phyloP scores from a whole-genome alignment of 2,888 invertebrate genomes.

The Apodemia zela region DNA sequence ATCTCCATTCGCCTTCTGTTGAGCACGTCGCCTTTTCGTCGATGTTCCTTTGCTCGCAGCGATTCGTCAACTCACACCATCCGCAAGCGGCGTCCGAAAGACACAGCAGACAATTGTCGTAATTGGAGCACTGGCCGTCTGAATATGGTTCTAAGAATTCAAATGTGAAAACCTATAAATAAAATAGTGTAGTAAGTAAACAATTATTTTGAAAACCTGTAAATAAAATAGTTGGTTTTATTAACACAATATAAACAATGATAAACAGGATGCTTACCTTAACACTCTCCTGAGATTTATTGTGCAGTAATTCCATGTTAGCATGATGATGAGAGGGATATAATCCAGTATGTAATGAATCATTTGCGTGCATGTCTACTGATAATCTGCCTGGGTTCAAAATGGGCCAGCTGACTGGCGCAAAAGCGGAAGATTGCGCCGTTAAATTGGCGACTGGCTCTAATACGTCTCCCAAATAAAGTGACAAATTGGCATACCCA shows the following conservation, averaged over 20 bases:
- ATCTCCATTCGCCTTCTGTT: conserved; percentile 84
- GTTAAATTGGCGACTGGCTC: conserved; percentile 82
- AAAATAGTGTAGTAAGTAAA: conserved; percentile 6
- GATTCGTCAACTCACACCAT: conserved; percentile 91
- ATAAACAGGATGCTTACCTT: conserved; percentile 69
- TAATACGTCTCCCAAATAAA: conserved; percentile 74
- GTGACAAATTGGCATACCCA: conserved; percentile 86
- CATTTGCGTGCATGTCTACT: conserved; percentile 84
- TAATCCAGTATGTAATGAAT: conserved; percentile 77
- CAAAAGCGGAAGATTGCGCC: conserved; percentile 86
- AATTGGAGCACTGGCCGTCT: conserved; percentile 87
- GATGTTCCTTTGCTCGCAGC: conserved; percentile 84
- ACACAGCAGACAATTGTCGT: conserved; percentile 92
- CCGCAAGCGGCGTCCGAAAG: conserved; percentile 93
- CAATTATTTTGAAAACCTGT: neutral
- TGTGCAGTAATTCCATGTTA: conserved; percentile 91
- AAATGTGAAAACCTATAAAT: conserved; percentile 86
- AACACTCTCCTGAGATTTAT: conserved; percentile 85
- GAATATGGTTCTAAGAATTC: conserved; percentile 94
- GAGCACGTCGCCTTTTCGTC: conserved; percentile 84
- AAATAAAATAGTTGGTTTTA: no score
- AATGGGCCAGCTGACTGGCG: conserved; percentile 84
- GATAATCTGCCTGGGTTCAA: conserved; percentile 83
- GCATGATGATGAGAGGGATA: conserved; percentile 85
- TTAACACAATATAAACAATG: neutral